These are phyloP conservation scores for Pachycephala philippinensis DNA, from an alignment of 2,113 vertebrate species.

Conservation along the genomic window DNA sequence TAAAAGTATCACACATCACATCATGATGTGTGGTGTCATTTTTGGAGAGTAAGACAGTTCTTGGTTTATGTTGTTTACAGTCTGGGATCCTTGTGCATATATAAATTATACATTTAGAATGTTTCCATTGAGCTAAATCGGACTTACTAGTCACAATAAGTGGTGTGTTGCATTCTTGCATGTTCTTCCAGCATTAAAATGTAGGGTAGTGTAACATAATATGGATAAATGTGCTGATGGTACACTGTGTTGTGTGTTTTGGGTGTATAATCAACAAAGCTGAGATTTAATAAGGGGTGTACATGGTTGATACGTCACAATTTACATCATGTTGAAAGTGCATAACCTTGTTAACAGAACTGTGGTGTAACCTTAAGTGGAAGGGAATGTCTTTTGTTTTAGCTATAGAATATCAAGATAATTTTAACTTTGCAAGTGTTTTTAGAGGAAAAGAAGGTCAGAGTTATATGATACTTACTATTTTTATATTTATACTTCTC, in stretches of 20 bases:
- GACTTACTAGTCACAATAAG: background rate
- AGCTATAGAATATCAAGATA: background rate
- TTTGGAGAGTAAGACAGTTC: background rate
- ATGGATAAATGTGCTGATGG: background rate
- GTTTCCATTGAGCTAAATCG: background rate
- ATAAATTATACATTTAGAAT: background rate
- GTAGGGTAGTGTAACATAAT: background rate
- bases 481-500: conserved; percentile 18
- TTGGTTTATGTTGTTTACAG: background rate
- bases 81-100: background rate
- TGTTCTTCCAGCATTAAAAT: background rate
- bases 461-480: background rate
- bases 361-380: background rate
- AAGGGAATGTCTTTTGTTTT: background rate
- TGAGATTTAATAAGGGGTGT: background rate
- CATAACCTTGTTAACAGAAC: background rate
- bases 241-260: background rate
- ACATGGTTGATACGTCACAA: accelerated
- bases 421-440: background rate
- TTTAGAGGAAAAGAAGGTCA: background rate
- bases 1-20: background rate
- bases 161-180: conserved; percentile 5
- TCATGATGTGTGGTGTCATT: conserved; percentile 1
- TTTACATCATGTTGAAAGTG: background rate
- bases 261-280: background rate